phyloP scores from a whole-genome alignment of 2,888 invertebrate species.

The Drosophila maculinotata region DNA sequence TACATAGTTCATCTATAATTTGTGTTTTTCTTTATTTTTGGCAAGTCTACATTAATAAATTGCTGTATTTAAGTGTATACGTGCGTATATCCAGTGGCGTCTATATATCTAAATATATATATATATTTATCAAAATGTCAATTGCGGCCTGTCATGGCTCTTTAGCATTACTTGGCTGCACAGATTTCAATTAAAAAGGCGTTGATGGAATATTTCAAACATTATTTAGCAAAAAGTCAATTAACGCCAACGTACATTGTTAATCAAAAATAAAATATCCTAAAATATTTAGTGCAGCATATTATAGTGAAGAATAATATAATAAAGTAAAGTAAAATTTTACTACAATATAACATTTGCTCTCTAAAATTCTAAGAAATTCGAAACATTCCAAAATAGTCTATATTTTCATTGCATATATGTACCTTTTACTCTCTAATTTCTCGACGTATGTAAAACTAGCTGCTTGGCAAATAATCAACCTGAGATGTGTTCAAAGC shows the following conservation, averaged over 20 bases:
- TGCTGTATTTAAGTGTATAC: slow-evolving; percentile 4
- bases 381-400: background rate
- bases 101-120: background rate
- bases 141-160: slow-evolving; percentile 61
- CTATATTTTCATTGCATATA: too few relatives aligned
- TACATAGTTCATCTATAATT: slow-evolving; percentile 1
- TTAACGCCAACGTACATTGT: too few relatives aligned
- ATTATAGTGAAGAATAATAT: too few relatives aligned
- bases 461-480: slow-evolving; percentile 21
- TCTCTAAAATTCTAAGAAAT: too few relatives aligned
- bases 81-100: background rate
- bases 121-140: slow-evolving; percentile 52
- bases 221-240: slow-evolving; percentile 33
- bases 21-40: background rate
- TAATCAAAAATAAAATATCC: too few relatives aligned
- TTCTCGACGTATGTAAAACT: background rate
- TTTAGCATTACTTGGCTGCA: slow-evolving; percentile 41
- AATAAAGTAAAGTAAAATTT: too few relatives aligned
- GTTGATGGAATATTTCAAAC: slow-evolving; percentile 58
- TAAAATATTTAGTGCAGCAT: too few relatives aligned
- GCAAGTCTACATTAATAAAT: slow-evolving; percentile 2
- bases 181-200: slow-evolving; percentile 64
- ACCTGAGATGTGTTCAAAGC: slow-evolving; percentile 50
- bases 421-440: too few relatives aligned
- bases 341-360: too few relatives aligned